A percentile compares a stretch with the other conserved stretches of the same genome.
phyloP scores from a whole-genome alignment of 2,113 vertebrate genomes.

The Gasterosteus nipponicus region DNA sequence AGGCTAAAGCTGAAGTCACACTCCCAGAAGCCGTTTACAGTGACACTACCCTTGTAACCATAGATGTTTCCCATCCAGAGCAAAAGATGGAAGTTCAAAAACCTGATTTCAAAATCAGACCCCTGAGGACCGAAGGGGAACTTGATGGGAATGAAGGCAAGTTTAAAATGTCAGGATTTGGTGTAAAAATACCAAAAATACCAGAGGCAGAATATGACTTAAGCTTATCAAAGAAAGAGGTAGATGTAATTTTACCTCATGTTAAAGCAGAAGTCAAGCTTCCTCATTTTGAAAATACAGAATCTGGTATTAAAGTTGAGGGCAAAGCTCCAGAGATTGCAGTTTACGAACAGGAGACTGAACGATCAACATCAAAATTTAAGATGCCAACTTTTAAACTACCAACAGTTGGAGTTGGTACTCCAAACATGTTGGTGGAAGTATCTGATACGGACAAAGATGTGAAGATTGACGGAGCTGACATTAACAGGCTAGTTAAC shows the following conservation, averaged over 20 bases:
- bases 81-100: not conserved
- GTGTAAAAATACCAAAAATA: constrained; percentile 30
- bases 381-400: constrained; percentile 60
- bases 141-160: constrained; percentile 22
- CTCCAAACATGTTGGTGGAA: not conserved
- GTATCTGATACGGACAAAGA: constrained; percentile 9
- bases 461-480: constrained; percentile 27
- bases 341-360: not conserved
- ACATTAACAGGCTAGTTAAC: not conserved
- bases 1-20: constrained; percentile 12
- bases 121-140: constrained; percentile 1
- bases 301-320: not conserved
- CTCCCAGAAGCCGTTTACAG: constrained; percentile 1
- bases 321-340: not conserved
- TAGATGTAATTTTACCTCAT: constrained; percentile 7
- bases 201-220: constrained; percentile 43
- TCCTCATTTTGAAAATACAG: constrained; percentile 1
- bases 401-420: constrained; percentile 51
- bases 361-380: constrained; percentile 52
- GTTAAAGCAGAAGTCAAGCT: constrained; percentile 5
- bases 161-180: constrained; percentile 55
- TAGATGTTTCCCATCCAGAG: not conserved
- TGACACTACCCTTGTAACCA: not conserved
- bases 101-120: constrained; percentile 12
- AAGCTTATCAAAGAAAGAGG: constrained; percentile 23